Base-by-base conservation (phyloP, 92 coral and sea anemone species). In the Chrysogorgia sp. region DNA sequence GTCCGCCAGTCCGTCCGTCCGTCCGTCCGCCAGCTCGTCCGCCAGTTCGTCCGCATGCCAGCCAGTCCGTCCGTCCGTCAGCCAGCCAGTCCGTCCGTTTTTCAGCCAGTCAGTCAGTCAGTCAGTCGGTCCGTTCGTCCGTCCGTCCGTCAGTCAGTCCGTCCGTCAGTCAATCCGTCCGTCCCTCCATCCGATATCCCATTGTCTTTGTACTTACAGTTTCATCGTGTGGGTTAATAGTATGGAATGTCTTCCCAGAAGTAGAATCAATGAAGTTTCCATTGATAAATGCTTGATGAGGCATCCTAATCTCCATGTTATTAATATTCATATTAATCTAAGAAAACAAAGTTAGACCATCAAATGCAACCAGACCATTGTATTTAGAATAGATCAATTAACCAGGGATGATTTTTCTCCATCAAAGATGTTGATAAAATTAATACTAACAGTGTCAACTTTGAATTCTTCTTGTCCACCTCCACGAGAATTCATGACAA, bases 221-320 rank as follows among this genome's bases (percentile, higher is more conserved):
- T 77, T 92, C 93, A 78, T 94, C 97, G 24, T 83, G 87, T 60
- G 98, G 98, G 84, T 94, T 94, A 74, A 94, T 88, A 22, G 88
- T 48, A 43, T 94, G 90, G 80, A 91, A 94, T 7, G 94, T 91
- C 50, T 88, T 88, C 10, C 97, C 97, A 71, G 81, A 88, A 57
- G 84, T 78, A 7, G 98, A 90, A 71, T 94, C 98, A 33, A 91
- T 97, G 77, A 94, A 94, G 71, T 91, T 93, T 61, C 98, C 98
- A 82, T 94, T 84, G 37, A 94, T 94, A 40, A 94, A 94, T 80
- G 90, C 78, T 75, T 94, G 97, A 63, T 87, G 85, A 6, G 98
- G 98, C 96, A 94, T 94, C 63, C 71, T 85, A n/a, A 94, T 86
- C 23, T 96, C 90, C 92, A 85, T 91, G 89, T 94, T 85, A 84